phyloP scores from a whole-genome alignment of 2,888 invertebrate species.

The Tupiocoris notatus region DNA sequence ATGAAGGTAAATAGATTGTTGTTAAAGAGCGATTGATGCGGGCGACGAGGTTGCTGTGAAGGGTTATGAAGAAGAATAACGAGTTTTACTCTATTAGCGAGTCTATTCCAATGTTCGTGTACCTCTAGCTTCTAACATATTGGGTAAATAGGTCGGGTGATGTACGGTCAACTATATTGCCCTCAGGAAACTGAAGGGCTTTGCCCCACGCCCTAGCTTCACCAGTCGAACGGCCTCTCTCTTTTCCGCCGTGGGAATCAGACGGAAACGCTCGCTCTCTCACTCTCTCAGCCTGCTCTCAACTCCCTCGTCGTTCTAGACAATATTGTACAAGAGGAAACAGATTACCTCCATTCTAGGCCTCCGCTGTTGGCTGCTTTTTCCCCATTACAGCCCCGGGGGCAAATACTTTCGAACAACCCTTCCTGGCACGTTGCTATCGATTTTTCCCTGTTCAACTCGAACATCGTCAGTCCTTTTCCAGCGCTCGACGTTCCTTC shows the following conservation, averaged over 20 bases:
- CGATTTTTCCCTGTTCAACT: not conserved
- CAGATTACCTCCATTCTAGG: slow-evolving; percentile 30
- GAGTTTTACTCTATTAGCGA: slow-evolving; percentile 8
- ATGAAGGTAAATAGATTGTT: no score
- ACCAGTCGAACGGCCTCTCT: not conserved
- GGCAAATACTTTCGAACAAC: not conserved
- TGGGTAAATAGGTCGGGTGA: slow-evolving; percentile 34
- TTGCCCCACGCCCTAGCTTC: not conserved
- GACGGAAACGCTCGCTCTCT: not conserved
- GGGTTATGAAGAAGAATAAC: slow-evolving; percentile 20
- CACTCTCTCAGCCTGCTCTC: not conserved
- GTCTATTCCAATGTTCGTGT: slow-evolving; percentile 7
- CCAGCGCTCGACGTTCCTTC: not conserved
- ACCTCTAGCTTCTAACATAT: slow-evolving; percentile 19
- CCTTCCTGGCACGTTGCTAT: not conserved
- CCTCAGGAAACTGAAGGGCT: not conserved
- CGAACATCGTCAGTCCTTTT: not conserved
- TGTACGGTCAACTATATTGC: slow-evolving; percentile 32
- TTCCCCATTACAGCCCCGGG: not conserved
- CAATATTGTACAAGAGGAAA: slow-evolving; percentile 36
- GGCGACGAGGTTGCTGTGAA: not conserved
- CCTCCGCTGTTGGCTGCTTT: not conserved
- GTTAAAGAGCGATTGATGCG: no score
- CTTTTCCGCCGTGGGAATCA: not conserved
- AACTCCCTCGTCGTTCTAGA: slow-evolving; percentile 5